phyloP scores from a whole-genome alignment of 2,888 invertebrate genomes.

The Ornithoptera priamus region DNA sequence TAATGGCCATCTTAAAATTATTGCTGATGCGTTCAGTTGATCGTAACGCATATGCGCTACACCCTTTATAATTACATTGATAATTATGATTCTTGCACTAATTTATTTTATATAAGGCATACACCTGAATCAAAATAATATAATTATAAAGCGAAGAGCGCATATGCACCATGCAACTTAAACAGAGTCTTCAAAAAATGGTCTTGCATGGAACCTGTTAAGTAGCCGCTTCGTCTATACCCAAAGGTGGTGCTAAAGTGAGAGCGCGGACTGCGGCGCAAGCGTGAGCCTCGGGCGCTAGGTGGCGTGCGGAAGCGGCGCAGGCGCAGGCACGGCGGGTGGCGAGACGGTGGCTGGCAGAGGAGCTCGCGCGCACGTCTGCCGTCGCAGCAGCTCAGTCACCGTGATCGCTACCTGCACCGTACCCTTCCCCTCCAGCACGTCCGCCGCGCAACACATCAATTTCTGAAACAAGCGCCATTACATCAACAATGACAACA shows the following conservation, averaged over 20 bases:
- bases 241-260: conserved; percentile 45
- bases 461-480: conserved; percentile 85
- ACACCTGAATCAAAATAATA: too few relatives aligned
- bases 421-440: conserved; percentile 93
- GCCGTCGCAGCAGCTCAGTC: conserved; percentile 87
- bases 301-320: conserved; percentile 54
- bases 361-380: conserved; percentile 40
- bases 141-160: too few relatives aligned
- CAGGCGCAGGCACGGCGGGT: conserved; percentile 33
- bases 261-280: conserved; percentile 62
- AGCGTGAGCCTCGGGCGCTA: conserved; percentile 67
- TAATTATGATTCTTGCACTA: too few relatives aligned
- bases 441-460: conserved; percentile 94
- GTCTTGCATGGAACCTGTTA: not conserved
- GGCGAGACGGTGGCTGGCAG: conserved; percentile 31
- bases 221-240: not conserved
- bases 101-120: too few relatives aligned
- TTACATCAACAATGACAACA: not conserved
- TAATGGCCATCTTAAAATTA: too few relatives aligned
- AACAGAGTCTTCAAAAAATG: too few relatives aligned
- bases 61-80: too few relatives aligned
- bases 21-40: too few relatives aligned
- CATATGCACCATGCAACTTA: too few relatives aligned
- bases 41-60: too few relatives aligned
- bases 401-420: conserved; percentile 95